These are phyloP conservation scores for Melanotaenia parkinsoni DNA, from an alignment of 2,797 vertebrate genomes.

Conservation along the genomic window DNA sequence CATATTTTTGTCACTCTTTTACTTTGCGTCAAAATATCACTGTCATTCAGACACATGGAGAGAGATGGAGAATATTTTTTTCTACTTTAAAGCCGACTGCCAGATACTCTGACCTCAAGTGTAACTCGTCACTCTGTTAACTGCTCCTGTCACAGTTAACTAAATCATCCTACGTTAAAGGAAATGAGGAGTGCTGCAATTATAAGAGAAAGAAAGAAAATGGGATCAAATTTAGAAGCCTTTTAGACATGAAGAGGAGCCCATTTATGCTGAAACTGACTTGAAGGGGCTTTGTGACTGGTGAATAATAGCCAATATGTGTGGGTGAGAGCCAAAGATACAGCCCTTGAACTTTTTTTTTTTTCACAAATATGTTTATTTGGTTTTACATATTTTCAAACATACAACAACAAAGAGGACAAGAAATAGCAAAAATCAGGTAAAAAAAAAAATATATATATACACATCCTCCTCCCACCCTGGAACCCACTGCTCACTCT, in stretches of 20 bases:
- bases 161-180: constrained; percentile 75
- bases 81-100: constrained; percentile 22
- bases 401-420: too few species aligned
- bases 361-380: too few species aligned
- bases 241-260: constrained; percentile 66
- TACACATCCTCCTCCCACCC: too few species aligned
- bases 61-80: constrained; percentile 1
- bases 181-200: constrained; percentile 77
- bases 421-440: too few species aligned
- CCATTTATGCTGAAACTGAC: constrained; percentile 43
- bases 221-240: constrained; percentile 70
- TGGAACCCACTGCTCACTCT: too few species aligned
- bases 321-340: constrained; percentile 32
- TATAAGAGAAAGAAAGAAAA: constrained; percentile 66
- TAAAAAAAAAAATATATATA: too few species aligned
- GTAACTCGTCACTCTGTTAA: constrained; percentile 59
- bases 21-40: not conserved
- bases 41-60: not conserved
- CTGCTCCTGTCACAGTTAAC: constrained; percentile 72
- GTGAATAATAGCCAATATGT: constrained; percentile 59
- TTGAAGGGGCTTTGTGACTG: constrained; percentile 54
- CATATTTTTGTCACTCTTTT: constrained; percentile 1
- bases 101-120: constrained; percentile 49
- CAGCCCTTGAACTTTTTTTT: not conserved
- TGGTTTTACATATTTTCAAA: too few species aligned